phyloP scores from a whole-genome alignment of 2,797 vertebrate species.

The Prionace glauca region DNA sequence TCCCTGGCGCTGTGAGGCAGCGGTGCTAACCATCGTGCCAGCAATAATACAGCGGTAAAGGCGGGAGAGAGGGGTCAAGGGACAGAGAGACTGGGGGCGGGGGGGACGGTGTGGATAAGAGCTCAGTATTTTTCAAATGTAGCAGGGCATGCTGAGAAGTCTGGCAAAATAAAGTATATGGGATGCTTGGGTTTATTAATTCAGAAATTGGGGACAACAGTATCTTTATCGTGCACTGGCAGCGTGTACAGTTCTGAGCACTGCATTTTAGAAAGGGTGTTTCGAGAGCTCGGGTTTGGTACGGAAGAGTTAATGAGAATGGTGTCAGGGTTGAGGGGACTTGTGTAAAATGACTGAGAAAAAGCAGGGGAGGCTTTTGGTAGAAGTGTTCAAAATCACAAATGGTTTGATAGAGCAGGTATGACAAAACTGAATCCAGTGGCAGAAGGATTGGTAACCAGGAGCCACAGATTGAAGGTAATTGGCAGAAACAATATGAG shows the following conservation, averaged over 20 bases:
- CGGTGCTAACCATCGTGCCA: too few relatives aligned
- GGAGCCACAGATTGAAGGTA: neutral
- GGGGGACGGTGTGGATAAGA: too few relatives aligned
- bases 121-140: too few relatives aligned
- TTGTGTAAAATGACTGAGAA: neutral
- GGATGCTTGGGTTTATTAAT: neutral
- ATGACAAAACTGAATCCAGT: neutral
- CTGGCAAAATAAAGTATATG: neutral
- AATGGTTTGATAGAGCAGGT: neutral
- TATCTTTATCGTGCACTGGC: neutral
- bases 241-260: neutral
- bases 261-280: neutral
- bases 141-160: too few relatives aligned
- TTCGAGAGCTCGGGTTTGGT: neutral
- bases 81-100: neutral
- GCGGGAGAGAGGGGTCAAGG: neutral
- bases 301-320: neutral
- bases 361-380: neutral
- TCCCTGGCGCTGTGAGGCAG: too few relatives aligned
- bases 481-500: neutral
- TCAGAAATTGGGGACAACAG: neutral
- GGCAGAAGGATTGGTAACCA: neutral
- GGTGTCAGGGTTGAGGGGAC: neutral
- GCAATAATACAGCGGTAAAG: neutral
- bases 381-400: neutral